phyloP scores from a whole-genome alignment of 1,140 invertebrate genomes.

The Globodera rostochiensis region DNA sequence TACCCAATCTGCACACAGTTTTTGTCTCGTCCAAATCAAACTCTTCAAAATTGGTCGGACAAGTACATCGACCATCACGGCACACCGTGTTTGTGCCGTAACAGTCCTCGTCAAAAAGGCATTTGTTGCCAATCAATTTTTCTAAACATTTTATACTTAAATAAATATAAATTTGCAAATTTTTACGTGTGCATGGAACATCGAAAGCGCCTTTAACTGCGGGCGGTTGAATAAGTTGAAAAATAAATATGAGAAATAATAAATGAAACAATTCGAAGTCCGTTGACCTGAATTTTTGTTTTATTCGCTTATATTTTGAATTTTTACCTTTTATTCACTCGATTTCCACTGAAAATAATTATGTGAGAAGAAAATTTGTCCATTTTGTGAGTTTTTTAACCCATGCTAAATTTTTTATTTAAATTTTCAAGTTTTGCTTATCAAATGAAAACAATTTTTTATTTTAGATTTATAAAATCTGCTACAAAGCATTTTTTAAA shows the following conservation, averaged over 20 bases:
- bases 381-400: too few relatives aligned
- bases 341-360: too few relatives aligned
- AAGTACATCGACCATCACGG: slow-evolving; percentile 59
- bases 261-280: background rate
- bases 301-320: too few relatives aligned
- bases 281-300: background rate
- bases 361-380: too few relatives aligned
- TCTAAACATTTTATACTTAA: slow-evolving; percentile 43
- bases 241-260: background rate
- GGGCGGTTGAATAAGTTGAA: background rate
- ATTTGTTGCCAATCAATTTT: slow-evolving; percentile 62
- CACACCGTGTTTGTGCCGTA: slow-evolving; percentile 65
- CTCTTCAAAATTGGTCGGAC: slow-evolving; percentile 65
- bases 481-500: too few relatives aligned
- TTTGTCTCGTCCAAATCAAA: slow-evolving; percentile 58
- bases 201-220: slow-evolving; percentile 37
- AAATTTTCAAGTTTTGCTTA: too few relatives aligned
- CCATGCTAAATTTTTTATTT: too few relatives aligned
- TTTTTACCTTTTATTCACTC: too few relatives aligned
- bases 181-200: slow-evolving; percentile 60
- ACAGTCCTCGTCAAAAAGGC: slow-evolving; percentile 65
- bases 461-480: too few relatives aligned
- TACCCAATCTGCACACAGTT: slow-evolving; percentile 61
- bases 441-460: too few relatives aligned
- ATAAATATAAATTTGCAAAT: slow-evolving; percentile 14